Conservation (phyloP, 2,113 vertebrate genomes). For the Sterrhoptilus dennistouni region DNA sequence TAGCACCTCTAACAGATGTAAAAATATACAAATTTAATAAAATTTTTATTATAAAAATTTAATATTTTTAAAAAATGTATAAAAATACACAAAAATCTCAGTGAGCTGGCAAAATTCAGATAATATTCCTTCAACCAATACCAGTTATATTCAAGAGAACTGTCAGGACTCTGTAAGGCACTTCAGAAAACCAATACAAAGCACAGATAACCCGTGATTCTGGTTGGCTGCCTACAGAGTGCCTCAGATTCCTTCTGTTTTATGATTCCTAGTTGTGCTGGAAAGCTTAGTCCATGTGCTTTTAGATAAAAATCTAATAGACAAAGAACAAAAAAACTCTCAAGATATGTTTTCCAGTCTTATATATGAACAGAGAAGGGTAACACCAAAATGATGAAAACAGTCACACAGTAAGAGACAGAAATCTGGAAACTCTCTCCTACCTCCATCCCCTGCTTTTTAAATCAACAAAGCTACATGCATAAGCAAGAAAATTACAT, state of each 20-base stretch:
- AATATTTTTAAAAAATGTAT: not conserved
- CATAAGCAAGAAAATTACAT: slow-evolving; percentile 5
- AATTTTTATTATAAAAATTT: too few relatives aligned
- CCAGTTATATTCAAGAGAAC: not conserved
- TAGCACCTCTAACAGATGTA: not conserved
- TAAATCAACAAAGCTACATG: not conserved
- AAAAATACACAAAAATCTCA: not conserved
- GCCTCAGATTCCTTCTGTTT: not conserved
- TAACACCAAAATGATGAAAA: not conserved
- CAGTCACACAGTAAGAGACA: not conserved
- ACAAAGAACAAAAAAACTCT: not conserved
- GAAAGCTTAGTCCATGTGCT: not conserved
- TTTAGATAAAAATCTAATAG: not conserved
- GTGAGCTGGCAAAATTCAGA: not conserved
- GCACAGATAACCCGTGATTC: not conserved
- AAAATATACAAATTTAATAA: not conserved
- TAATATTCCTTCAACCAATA: not conserved
- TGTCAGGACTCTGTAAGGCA: not conserved
- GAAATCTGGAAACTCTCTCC: slow-evolving; percentile 1
- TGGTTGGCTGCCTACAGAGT: not conserved
- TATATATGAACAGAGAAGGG: not conserved
- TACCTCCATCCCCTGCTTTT: not conserved
- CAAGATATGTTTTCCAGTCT: not conserved
- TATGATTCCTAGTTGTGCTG: not conserved
- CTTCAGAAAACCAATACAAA: not conserved